These are phyloP conservation scores for Drosophila diplacantha DNA, from an alignment of 2,888 invertebrate species.

Conservation along the genomic window DNA sequence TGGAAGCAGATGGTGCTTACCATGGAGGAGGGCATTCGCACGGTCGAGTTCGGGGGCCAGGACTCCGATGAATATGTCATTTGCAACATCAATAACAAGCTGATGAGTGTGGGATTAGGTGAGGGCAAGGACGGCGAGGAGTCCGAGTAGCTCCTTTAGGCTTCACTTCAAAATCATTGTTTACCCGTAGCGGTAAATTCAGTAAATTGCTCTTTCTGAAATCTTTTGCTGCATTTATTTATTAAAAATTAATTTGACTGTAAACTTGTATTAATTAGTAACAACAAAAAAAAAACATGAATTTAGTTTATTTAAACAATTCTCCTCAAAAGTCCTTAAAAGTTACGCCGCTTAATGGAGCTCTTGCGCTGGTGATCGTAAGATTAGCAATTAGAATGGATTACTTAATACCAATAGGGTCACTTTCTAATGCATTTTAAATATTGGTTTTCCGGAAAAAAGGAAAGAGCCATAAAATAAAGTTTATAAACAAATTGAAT, in stretches of 20 bases:
- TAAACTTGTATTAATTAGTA: background rate
- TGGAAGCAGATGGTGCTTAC: constrained; percentile 57
- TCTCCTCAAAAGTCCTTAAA: constrained; percentile 21
- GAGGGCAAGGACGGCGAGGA: background rate
- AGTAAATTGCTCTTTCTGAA: background rate
- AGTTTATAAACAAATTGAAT: background rate
- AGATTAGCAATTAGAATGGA: background rate
- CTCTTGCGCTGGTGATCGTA: constrained; percentile 35
- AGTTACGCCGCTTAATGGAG: constrained; percentile 40
- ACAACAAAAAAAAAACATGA: constrained; percentile 3
- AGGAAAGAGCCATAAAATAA: too few relatives aligned
- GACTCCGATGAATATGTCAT: constrained; percentile 60
- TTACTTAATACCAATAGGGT: background rate
- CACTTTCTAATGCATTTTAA: background rate
- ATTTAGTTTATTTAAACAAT: constrained; percentile 1
- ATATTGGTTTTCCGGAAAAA: background rate
- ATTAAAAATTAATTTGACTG: background rate
- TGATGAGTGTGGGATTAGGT: constrained; percentile 49
- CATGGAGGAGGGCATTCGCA: constrained; percentile 60
- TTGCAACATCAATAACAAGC: constrained; percentile 55
- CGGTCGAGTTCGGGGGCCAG: constrained; percentile 59
- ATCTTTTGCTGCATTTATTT: background rate
- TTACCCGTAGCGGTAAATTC: background rate
- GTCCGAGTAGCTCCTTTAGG: background rate
- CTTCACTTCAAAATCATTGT: background rate